phyloP scores from a whole-genome alignment of 1,140 invertebrate genomes.

The Sycophaga agraensis region DNA sequence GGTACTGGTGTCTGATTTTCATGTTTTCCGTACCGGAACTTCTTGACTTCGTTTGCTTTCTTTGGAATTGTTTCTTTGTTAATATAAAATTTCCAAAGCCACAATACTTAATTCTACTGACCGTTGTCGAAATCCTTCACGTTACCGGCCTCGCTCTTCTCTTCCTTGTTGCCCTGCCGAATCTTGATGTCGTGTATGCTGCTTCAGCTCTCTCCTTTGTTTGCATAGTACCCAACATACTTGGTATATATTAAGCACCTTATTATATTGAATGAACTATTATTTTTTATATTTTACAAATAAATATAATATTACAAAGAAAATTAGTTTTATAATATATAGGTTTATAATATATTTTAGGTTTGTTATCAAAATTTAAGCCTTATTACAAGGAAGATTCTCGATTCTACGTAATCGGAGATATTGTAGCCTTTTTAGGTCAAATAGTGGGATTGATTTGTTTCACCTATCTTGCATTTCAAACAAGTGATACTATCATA shows the following conservation, averaged over 20 bases:
- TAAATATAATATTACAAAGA: neutral
- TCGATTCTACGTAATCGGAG: slow-evolving; percentile 35
- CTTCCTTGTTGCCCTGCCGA: slow-evolving; percentile 81
- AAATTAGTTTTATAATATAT: neutral
- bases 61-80: slow-evolving; percentile 16
- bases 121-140: slow-evolving; percentile 78
- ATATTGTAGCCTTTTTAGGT: slow-evolving; percentile 59
- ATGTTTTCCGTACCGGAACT: slow-evolving; percentile 82
- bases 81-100: neutral
- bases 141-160: slow-evolving; percentile 78
- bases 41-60: slow-evolving; percentile 62
- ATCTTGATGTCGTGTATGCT: slow-evolving; percentile 85
- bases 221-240: slow-evolving; percentile 77
- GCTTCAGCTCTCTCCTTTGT: slow-evolving; percentile 88
- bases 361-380: neutral
- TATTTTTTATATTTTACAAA: neutral
- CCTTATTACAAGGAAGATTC: slow-evolving; percentile 16
- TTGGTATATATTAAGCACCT: slow-evolving; percentile 53
- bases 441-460: slow-evolving; percentile 39
- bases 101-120: slow-evolving; percentile 52
- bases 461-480: slow-evolving; percentile 26
- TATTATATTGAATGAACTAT: no score
- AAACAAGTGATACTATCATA: slow-evolving; percentile 36
- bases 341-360: neutral
- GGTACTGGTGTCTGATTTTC: slow-evolving; percentile 86